Conservation (phyloP, 1,140 invertebrate genomes). For the Drosophila chauvacae region DNA sequence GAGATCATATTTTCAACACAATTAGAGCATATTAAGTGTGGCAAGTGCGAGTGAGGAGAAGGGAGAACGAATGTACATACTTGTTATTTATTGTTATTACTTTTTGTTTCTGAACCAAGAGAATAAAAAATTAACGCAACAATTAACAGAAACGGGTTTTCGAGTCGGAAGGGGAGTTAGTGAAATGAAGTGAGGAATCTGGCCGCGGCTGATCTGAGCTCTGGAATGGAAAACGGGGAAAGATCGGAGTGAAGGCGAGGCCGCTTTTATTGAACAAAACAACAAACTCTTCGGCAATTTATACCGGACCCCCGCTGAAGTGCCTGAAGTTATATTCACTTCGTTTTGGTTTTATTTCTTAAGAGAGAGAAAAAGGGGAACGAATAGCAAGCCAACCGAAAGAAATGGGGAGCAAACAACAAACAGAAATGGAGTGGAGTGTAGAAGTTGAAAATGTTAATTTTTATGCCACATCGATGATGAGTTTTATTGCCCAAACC, state of each 20-base stretch:
- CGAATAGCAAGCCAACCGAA: constrained; percentile 39
- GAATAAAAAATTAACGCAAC: constrained; percentile 63
- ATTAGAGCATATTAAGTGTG: constrained; percentile 55
- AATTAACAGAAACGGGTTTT: constrained; percentile 64
- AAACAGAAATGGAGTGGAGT: constrained; percentile 12
- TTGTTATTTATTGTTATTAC: constrained; percentile 19
- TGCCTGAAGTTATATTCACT: constrained; percentile 37
- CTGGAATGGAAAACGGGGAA: constrained; percentile 14
- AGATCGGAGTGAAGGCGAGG: background rate
- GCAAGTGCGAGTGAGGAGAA: constrained; percentile 27
- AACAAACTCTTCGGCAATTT: constrained; percentile 26
- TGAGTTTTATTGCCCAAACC: constrained; percentile 21
- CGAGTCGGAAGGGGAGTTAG: constrained; percentile 15
- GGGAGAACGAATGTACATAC: constrained; percentile 14
- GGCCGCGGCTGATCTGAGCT: constrained; percentile 33
- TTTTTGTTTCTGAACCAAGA: constrained; percentile 26
- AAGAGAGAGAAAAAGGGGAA: constrained; percentile 3
- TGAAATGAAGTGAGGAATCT: constrained; percentile 42
- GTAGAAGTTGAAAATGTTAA: constrained; percentile 36
- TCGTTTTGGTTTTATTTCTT: constrained; percentile 22
- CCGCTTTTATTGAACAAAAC: constrained; percentile 29
- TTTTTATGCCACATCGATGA: constrained; percentile 39
- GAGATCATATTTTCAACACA: constrained; percentile 40
- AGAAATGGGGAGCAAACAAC: constrained; percentile 10
- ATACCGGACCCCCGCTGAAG: constrained; percentile 50